Base-by-base conservation (phyloP, 1,140 invertebrate genomes). In the Pogonognathellus flavescens region DNA sequence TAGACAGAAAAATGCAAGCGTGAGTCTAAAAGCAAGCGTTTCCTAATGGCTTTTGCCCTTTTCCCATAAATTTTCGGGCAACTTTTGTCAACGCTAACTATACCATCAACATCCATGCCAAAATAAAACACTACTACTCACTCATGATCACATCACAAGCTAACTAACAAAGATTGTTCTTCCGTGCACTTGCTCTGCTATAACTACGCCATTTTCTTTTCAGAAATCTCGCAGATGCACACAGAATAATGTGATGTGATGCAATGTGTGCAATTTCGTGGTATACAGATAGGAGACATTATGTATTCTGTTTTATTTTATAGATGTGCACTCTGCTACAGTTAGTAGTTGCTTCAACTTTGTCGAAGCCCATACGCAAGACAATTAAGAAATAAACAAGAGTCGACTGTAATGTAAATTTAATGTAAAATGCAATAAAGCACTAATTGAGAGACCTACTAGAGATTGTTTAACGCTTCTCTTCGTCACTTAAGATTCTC, bases 41-140 rank as follows among this genome's bases (percentile, higher is more conserved):
- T 60, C 66, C 85, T 86, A 86, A 86, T 86, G 85, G 85, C 82
- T 83, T 86, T 86, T 86, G 85, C 81, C 82, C 85, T 86, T 59
- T 83, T 70, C 81, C 57, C 85, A 86, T 86, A 86, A 86, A 86
- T 86, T 57, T 83, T 72, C 82, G 22, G 57, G 53, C 66, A 83
- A 86, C 81, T 86, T 86, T 86, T 86, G 85, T 86, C 85, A 86
- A 86, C 81, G 81, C 81, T 83, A 60, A 85, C 84, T 83, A 55
- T 76, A 72, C 85, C 66, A 86, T 86, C 85, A 86, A 83, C 85
- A 86, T 72, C 82, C 62, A 70, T 86, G 84, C 80, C 84, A 82
- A 81, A 82, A 82, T 85, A 85, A 66, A 85, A 72, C 80, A 85
- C 60, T 62, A 72, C 62, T 76, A 76, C 60, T 76, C 66, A 76